Percentiles rank a stretch among this genome's conserved stretches.
Conservation (phyloP, 2,113 vertebrate species). For the Chrysochloris asiatica region DNA sequence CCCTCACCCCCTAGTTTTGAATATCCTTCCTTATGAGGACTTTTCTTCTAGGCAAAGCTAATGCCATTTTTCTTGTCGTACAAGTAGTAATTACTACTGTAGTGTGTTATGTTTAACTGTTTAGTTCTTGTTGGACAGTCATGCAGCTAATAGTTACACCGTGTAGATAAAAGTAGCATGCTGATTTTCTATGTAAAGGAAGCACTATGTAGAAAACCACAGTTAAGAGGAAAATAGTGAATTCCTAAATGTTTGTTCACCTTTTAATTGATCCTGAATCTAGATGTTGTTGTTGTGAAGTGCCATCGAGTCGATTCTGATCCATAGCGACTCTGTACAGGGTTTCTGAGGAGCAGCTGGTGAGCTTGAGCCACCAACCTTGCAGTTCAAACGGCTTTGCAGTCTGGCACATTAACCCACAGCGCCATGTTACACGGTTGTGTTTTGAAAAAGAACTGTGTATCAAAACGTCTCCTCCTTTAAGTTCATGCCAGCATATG, state of each 20-base stretch:
- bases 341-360: too few relatives aligned
- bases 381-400: too few relatives aligned
- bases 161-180: not conserved
- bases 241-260: slow-evolving; percentile 14
- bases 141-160: not conserved
- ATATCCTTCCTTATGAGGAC: not conserved
- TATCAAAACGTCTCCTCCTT: slow-evolving; percentile 42
- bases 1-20: not conserved
- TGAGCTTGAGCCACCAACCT: too few relatives aligned
- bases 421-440: slow-evolving; percentile 14
- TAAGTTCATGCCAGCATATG: slow-evolving; percentile 10
- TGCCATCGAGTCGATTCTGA: too few relatives aligned
- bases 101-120: slow-evolving; percentile 31
- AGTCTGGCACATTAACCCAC: too few relatives aligned
- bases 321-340: too few relatives aligned
- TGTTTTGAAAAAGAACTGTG: slow-evolving; percentile 2
- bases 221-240: slow-evolving; percentile 36
- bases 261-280: slow-evolving; percentile 45
- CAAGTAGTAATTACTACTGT: not conserved
- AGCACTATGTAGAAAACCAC: not conserved
- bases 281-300: not conserved
- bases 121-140: not conserved
- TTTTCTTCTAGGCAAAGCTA: too few relatives aligned
- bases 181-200: slow-evolving; percentile 28
- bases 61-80: not conserved